Evolutionary conservation across 35 echinoderm and acorn worm species (phyloP), one percentile per base, ranked within the genome.

Genomic region (Acanthaster planci): DNA sequence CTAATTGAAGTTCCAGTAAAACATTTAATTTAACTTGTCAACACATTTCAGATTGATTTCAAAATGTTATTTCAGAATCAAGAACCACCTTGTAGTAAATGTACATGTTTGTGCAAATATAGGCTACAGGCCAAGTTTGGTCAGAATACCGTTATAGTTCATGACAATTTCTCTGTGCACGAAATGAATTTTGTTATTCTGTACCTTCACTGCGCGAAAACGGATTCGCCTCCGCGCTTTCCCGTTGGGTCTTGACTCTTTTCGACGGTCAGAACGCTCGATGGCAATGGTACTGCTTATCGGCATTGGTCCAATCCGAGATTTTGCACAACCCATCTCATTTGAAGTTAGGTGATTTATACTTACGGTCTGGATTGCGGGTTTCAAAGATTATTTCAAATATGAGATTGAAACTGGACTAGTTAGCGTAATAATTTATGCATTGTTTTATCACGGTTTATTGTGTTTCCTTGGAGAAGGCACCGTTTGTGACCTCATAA

Each of bases 321-420:
- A 59, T 59, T 59, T 59, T n/a, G 56, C 27, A n/a, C 56, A 59
- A 59, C 56, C 56, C 56, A 59, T 59, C n/a, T n/a, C n/a, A n/a
- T n/a, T n/a, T n/a, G n/a, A n/a, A n/a, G n/a, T n/a, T n/a, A n/a
- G n/a, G n/a, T n/a, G n/a, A n/a, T n/a, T n/a, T n/a, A n/a, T n/a
- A n/a, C n/a, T n/a, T n/a, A n/a, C n/a, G n/a, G n/a, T n/a, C n/a
- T n/a, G n/a, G n/a, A n/a, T n/a, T n/a, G n/a, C n/a, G n/a, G n/a
- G n/a, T n/a, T n/a, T n/a, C n/a, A n/a, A n/a, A n/a, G n/a, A n/a
- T n/a, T n/a, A n/a, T n/a, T n/a, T n/a, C n/a, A n/a, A n/a, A n/a
- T n/a, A n/a, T n/a, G n/a, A n/a, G n/a, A n/a, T n/a, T n/a, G n/a
- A n/a, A n/a, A n/a, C n/a, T n/a, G n/a, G n/a, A n/a, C n/a, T n/a